A percentile compares a stretch with the other conserved stretches of the same genome.
Conservation (phyloP, 2,888 invertebrate genomes). For the Leptura quadrifasciata region DNA sequence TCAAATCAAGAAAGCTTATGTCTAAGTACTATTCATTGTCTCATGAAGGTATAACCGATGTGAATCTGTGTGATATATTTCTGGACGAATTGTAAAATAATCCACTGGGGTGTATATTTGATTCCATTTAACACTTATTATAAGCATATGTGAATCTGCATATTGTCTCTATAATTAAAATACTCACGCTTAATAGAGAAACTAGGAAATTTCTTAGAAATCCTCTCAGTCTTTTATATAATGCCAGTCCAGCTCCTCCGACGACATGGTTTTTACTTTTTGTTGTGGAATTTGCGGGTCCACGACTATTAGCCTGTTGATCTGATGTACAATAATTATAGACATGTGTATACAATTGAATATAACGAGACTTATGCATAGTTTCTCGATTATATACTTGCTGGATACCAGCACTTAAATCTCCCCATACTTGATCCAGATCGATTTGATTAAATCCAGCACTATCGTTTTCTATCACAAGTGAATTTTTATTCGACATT, state of each 20-base stretch:
- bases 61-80: too few species aligned
- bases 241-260: conserved; percentile 92
- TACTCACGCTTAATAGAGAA: conserved; percentile 83
- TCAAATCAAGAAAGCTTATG: too few species aligned
- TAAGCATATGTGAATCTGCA: not conserved
- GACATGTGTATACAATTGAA: conserved; percentile 88
- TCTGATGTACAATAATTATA: conserved; percentile 99
- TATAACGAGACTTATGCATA: conserved; percentile 92
- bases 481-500: conserved; percentile 71
- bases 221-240: conserved; percentile 95
- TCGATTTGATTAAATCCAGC: conserved; percentile 85
- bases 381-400: conserved; percentile 93
- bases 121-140: too few species aligned
- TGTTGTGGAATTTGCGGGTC: conserved; percentile 62
- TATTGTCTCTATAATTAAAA: conserved; percentile 6
- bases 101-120: too few species aligned
- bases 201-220: conserved; percentile 93
- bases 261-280: conserved; percentile 75
- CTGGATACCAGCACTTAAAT: conserved; percentile 93
- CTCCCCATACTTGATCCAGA: conserved; percentile 96
- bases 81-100: too few species aligned
- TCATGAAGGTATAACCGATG: too few species aligned
- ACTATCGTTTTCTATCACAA: conserved; percentile 74
- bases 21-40: too few species aligned
- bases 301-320: conserved; percentile 67